Conservation (phyloP, 2,888 invertebrate species). For the Patella caerulea region DNA sequence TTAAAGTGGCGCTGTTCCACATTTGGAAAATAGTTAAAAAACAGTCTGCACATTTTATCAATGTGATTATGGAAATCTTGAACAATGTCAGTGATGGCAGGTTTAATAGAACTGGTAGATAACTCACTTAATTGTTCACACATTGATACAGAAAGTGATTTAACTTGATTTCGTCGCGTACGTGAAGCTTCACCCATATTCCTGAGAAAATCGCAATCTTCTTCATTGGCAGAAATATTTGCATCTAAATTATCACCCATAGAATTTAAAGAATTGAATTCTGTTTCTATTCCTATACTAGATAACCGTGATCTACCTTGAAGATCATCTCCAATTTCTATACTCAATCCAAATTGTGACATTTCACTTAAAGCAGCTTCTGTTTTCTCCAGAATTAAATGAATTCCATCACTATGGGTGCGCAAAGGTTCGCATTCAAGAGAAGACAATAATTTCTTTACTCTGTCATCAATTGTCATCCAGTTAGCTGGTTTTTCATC, state of each 20-base stretch:
- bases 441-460: background rate
- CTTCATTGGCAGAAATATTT: background rate
- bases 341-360: background rate
- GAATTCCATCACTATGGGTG: slow-evolving; percentile 37
- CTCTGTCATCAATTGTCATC: background rate
- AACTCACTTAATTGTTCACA: background rate
- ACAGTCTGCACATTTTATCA: slow-evolving; percentile 32
- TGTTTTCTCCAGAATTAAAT: slow-evolving; percentile 33
- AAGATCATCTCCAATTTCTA: background rate
- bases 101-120: slow-evolving; percentile 25
- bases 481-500: slow-evolving; percentile 3
- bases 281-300: background rate
- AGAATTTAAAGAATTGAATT: background rate
- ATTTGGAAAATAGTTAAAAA: slow-evolving; percentile 25
- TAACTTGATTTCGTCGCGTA: background rate
- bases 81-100: slow-evolving; percentile 34
- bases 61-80: slow-evolving; percentile 43
- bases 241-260: background rate
- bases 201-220: background rate
- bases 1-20: slow-evolving; percentile 28
- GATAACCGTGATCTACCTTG: background rate
- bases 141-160: background rate
- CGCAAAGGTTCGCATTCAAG: slow-evolving; percentile 25
- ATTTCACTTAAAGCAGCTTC: slow-evolving; percentile 13
- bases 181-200: background rate